Conservation (phyloP, 2,888 invertebrate species). For the Luffia ferchaultella region DNA sequence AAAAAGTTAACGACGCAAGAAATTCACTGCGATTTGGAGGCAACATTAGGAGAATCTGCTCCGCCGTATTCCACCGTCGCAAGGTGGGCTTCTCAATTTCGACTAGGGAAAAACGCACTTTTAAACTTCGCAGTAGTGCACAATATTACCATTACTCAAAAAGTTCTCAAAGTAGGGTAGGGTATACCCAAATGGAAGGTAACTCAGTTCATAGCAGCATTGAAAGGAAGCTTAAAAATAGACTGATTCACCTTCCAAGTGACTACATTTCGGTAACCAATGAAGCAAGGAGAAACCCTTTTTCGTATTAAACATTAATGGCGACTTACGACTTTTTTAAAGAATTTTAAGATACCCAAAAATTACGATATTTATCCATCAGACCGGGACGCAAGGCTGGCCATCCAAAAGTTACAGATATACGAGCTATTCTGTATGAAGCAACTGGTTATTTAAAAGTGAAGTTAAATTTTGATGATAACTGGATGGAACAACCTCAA, state of each 20-base stretch:
- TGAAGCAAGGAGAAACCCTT: neutral
- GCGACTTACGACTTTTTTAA: neutral
- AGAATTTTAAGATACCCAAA: neutral
- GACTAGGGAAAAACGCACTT: neutral
- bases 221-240: neutral
- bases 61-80: no score
- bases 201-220: neutral
- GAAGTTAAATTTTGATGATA: constrained; percentile 9
- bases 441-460: neutral
- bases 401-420: neutral
- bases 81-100: no score
- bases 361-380: neutral
- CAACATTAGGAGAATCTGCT: no score
- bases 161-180: neutral
- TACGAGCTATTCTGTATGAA: neutral
- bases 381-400: neutral
- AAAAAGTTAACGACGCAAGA: no score
- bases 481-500: constrained; percentile 8
- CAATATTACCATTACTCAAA: neutral
- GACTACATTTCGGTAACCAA: neutral
- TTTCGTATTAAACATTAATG: neutral
- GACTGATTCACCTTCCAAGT: neutral
- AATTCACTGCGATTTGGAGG: no score
- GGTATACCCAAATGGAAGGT: neutral
- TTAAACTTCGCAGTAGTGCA: neutral